Evolutionary conservation across 2,888 invertebrate species (phyloP), one percentile per base, ranked within the genome.

Genomic region (Tetragnatha montana): DNA sequence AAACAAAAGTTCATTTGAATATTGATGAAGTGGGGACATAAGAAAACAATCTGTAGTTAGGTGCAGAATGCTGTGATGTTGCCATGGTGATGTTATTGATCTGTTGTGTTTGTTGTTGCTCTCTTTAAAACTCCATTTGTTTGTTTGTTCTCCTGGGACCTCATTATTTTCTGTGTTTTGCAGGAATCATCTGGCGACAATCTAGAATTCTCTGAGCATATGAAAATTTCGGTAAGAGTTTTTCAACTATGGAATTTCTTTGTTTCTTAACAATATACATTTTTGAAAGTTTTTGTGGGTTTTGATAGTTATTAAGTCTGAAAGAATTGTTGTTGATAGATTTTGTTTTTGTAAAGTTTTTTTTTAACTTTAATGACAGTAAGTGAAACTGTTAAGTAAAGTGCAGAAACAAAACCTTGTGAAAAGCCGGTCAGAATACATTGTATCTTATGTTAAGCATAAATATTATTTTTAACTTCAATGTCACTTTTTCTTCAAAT

Each of bases 11-110:
- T 35, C 35, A 2, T 35, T 35, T 35, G 4, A 35, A 2, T 4
- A 35, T 35, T 35, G 4, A 35, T 35, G 35, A 4, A 35, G 35
- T 35, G 35, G 2, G 4, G 35, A 35, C 35, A 4, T 8, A 60
- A 60, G 17, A 17, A 60, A 60, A 60, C 73, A 73, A 21, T 73
- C 8, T 22, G 3, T 73, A 8, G 35, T 73, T 12, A 35, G 35
- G 35, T 35, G 1, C 17, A 47, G 49, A 75, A 35, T 47, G n/a
- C n/a, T 47, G n/a, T 35, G 49, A 12, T 35, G 70, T 81, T 17
- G n/a, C 81, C 50, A 71, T 81, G 81, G 81, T 73, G 49, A 81
- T 70, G 21, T 73, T 22, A 71, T 81, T 81, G 81, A 81, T 81
- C 50, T 7, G 50, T 7, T 22, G n/a, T 51, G 12, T 49, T 49